Evolutionary conservation across 2,113 vertebrate genomes (phyloP), one percentile per base, ranked within the genome.

Genomic region (Barbus barbus): DNA sequence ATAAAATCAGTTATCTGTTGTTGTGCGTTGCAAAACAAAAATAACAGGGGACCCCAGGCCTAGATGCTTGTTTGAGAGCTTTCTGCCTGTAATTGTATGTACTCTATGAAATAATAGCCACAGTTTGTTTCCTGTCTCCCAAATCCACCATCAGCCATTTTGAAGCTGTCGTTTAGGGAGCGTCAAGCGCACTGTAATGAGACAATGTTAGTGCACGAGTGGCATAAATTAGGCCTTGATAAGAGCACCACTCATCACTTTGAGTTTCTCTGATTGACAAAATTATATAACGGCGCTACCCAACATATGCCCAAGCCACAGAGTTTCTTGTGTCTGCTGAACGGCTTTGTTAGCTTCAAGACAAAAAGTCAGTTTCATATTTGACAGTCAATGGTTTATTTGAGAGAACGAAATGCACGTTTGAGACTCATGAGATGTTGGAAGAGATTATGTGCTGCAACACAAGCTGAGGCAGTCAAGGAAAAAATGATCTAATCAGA

Each of bases 401-500:
- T 84, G 83, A 77, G 58, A 38, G 41, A 48, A 14, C 0, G 73
- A 80, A 53, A 78, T 26, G 31, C 3, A 4, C 33, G 18, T 78
- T 65, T 22, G 60, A 78, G 16, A 46, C 26, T 41, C 14, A n/a
- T 31, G n/a, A 76, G 73, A 78, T 76, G 77, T 46, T 80, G 72
- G n/a, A 61, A 33, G 84, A 33, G 78, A 69, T 76, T 75, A 31
- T 31, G 33, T 18, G 38, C 69, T 75, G 51, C 78, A 75, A 65
- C 58, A 48, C 75, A 56, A 79, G 84, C 78, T 75, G 58, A 76
- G 51, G 38, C 63, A 83, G 63, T 77, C 18, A 78, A 82, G 22
- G 51, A 60, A 81, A 36, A 78, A 86, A 71, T 24, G 51, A 71
- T 86, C 76, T 83, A 65, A 86, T 78, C 80, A 86, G 53, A 82